A percentile compares a stretch with the other conserved stretches of the same genome.
Evolutionary conservation across 2,888 invertebrate species (phyloP).

Genomic region (Hirtodrosophila confusa): DNA sequence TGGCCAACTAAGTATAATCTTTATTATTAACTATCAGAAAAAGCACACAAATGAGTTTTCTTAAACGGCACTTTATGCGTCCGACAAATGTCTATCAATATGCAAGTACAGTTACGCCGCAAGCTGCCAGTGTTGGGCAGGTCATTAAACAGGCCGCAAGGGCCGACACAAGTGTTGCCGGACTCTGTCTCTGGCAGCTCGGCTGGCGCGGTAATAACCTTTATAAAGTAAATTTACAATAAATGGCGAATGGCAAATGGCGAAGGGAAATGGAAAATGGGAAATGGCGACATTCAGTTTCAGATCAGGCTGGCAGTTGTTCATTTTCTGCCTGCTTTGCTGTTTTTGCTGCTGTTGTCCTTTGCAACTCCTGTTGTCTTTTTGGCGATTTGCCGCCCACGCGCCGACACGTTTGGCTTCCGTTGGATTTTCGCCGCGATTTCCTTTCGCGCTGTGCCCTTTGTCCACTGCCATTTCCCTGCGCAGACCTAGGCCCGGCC

Average conservation of each 20-base stretch:
- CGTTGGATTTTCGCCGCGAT: constrained; percentile 77
- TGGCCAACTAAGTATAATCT: too few species aligned
- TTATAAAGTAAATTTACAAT: constrained; percentile 79
- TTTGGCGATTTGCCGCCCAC: constrained; percentile 56
- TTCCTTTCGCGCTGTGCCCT: constrained; percentile 63
- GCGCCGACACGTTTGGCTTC: constrained; percentile 69
- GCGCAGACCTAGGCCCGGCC: neutral
- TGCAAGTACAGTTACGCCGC: constrained; percentile 2
- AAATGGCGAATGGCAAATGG: constrained; percentile 58
- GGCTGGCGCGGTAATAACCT: constrained; percentile 66
- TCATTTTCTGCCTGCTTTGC: constrained; percentile 22
- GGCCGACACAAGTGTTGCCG: constrained; percentile 24
- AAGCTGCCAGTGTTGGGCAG: constrained; percentile 2
- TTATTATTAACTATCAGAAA: too few species aligned
- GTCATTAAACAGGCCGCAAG: constrained; percentile 36
- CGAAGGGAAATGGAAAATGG: constrained; percentile 23
- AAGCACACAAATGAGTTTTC: too few species aligned
- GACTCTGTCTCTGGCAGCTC: neutral
- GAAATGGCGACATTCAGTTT: constrained; percentile 11
- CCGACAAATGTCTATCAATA: too few species aligned
- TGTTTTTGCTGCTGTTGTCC: constrained; percentile 11
- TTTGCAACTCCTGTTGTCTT: constrained; percentile 31
- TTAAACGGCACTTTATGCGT: too few species aligned
- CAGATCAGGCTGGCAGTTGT: constrained; percentile 8
- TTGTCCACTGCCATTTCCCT: neutral